Evolutionary conservation across 2,113 vertebrate species (phyloP).

Genomic region (Pholis gunnellus): DNA sequence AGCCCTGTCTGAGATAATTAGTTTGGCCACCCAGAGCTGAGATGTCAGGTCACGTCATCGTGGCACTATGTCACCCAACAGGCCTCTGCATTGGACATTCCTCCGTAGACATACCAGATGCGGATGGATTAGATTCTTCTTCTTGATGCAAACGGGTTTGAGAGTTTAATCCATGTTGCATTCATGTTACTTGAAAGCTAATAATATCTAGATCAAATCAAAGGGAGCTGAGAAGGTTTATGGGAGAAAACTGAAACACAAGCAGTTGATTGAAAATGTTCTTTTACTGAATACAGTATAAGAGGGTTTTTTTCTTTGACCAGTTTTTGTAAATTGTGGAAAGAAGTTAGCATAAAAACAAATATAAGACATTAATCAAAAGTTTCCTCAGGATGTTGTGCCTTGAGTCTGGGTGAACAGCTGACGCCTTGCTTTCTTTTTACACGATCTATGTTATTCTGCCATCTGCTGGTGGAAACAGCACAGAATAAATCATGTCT

Average conservation of each 20-base stretch:
- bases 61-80: not conserved
- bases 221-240: not conserved
- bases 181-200: not conserved
- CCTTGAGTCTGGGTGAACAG: not conserved
- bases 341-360: not conserved
- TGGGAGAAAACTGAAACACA: not conserved
- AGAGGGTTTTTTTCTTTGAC: not conserved
- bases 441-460: conserved; percentile 31
- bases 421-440: not conserved
- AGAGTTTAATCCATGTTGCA: not conserved
- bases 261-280: not conserved
- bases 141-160: not conserved
- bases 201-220: not conserved
- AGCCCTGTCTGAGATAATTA: not conserved
- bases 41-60: conserved; percentile 5
- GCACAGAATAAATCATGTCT: not conserved
- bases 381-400: not conserved
- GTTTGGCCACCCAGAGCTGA: conserved; percentile 5
- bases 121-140: not conserved
- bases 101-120: not conserved
- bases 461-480: conserved; percentile 72
- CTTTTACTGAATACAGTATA: not conserved
- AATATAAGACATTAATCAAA: not conserved
- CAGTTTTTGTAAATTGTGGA: not conserved
- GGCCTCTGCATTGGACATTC: conserved; percentile 1